phyloP scores from a whole-genome alignment of 2,797 vertebrate species.

The Threskiornis aethiopicus region DNA sequence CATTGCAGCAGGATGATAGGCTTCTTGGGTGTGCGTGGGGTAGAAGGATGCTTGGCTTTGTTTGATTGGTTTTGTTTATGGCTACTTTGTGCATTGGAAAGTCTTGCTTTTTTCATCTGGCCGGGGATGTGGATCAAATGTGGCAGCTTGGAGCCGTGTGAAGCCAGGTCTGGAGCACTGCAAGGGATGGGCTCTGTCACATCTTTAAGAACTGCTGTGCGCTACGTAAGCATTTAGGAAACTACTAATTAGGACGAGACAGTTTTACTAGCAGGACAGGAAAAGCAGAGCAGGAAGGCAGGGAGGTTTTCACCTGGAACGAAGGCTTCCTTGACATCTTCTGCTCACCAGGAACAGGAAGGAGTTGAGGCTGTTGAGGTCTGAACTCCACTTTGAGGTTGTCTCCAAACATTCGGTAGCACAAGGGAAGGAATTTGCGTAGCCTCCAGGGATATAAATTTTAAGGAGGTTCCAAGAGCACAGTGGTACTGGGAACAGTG shows the following conservation, averaged over 20 bases:
- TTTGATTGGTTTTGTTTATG: not conserved
- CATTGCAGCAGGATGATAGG: fast-evolving
- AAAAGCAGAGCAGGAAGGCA: not conserved
- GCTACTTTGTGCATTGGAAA: not conserved
- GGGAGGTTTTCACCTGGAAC: not conserved
- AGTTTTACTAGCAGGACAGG: not conserved
- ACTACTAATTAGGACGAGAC: not conserved
- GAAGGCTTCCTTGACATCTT: not conserved
- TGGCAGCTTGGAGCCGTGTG: not conserved
- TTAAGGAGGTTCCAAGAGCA: not conserved
- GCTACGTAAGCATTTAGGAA: not conserved
- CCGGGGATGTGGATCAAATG: not conserved
- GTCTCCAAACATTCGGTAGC: not conserved
- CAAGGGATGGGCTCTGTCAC: not conserved
- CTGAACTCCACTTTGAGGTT: not conserved
- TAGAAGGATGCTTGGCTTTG: not conserved
- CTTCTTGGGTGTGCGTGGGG: not conserved
- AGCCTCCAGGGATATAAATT: constrained; percentile 2
- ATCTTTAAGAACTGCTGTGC: not conserved
- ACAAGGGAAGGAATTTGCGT: not conserved
- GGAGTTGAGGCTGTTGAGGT: not conserved
- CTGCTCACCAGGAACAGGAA: constrained; percentile 3
- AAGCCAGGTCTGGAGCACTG: not conserved
- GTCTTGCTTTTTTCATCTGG: not conserved
- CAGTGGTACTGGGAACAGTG: not conserved